Percentiles rank a stretch among this genome's conserved stretches.
Evolutionary conservation across 2,113 vertebrate genomes (phyloP).

Genomic region (Oreochromis tanganicae): DNA sequence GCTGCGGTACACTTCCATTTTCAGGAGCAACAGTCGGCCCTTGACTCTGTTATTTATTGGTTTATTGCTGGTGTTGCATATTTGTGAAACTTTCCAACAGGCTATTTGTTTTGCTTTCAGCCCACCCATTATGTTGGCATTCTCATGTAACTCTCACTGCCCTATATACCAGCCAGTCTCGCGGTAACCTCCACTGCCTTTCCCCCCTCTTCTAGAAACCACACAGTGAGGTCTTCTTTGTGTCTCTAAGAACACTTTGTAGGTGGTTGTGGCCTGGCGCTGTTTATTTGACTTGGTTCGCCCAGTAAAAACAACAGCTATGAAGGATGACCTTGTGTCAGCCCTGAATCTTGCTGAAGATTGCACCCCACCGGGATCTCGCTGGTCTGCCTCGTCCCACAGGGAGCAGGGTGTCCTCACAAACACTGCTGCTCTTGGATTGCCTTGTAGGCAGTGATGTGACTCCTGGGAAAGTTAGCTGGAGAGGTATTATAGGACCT

Average conservation of each 20-base stretch:
- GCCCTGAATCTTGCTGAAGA: slow-evolving; percentile 21
- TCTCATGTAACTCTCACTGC: slow-evolving; percentile 53
- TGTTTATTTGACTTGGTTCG: slow-evolving; percentile 70
- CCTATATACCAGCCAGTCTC: slow-evolving; percentile 45
- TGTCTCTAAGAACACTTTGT: slow-evolving; percentile 56
- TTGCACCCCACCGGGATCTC: slow-evolving; percentile 26
- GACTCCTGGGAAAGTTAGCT: slow-evolving; percentile 73
- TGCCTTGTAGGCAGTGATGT: slow-evolving; percentile 63
- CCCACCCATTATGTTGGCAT: slow-evolving; percentile 76
- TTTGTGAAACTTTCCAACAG: slow-evolving; percentile 57
- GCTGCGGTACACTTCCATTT: slow-evolving; percentile 8
- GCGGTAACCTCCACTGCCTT: slow-evolving; percentile 11
- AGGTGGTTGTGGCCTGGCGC: slow-evolving; percentile 42
- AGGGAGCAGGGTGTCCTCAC: slow-evolving; percentile 18
- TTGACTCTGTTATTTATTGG: slow-evolving; percentile 59
- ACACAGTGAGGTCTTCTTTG: slow-evolving; percentile 56
- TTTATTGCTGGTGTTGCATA: slow-evolving; percentile 66
- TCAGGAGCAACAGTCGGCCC: slow-evolving; percentile 20
- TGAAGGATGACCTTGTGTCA: slow-evolving; percentile 67
- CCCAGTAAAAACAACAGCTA: slow-evolving; percentile 56
- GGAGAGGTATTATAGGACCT: slow-evolving; percentile 68
- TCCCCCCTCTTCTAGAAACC: not conserved
- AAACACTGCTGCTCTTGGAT: not conserved
- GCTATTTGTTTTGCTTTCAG: slow-evolving; percentile 64
- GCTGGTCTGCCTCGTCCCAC: slow-evolving; percentile 21